Percentiles rank a stretch among this genome's conserved stretches.
Conservation (phyloP, 2,113 vertebrate species). For the Daboia siamensis region DNA sequence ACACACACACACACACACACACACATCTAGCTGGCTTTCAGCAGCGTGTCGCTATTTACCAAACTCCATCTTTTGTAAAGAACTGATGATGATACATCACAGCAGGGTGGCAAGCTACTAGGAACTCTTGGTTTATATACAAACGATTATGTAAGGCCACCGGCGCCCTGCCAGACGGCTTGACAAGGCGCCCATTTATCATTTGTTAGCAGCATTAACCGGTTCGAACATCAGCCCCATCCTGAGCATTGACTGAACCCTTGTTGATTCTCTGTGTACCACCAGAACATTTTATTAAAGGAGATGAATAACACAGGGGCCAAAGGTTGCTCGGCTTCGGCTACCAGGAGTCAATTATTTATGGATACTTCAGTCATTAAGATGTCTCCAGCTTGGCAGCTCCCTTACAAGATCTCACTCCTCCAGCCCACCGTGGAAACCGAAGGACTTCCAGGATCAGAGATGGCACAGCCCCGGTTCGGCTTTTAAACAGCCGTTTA, state of each 20-base stretch:
- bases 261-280: conserved; percentile 42
- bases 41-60: conserved; percentile 15
- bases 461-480: too few relatives aligned
- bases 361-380: conserved; percentile 28
- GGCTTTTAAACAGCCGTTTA: not conserved
- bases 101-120: conserved; percentile 18
- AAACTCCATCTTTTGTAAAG: conserved; percentile 41
- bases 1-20: not conserved
- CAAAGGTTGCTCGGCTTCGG: not conserved
- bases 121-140: conserved; percentile 39
- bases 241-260: conserved; percentile 45
- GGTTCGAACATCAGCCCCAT: conserved; percentile 11
- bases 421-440: conserved; percentile 14
- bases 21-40: conserved; percentile 20
- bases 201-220: conserved; percentile 47
- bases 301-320: conserved; percentile 45
- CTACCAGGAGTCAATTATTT: conserved; percentile 45
- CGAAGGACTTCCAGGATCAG: not conserved
- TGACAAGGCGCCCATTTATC: conserved; percentile 50
- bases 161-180: conserved; percentile 34
- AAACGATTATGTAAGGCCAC: conserved; percentile 34
- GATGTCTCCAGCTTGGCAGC: conserved; percentile 27
- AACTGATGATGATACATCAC: conserved; percentile 33
- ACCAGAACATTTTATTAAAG: conserved; percentile 41
- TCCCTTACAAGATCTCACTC: conserved; percentile 18